These are phyloP conservation scores for Ploceus nigricollis DNA, from an alignment of 2,113 vertebrate species.

Conservation along the genomic window DNA sequence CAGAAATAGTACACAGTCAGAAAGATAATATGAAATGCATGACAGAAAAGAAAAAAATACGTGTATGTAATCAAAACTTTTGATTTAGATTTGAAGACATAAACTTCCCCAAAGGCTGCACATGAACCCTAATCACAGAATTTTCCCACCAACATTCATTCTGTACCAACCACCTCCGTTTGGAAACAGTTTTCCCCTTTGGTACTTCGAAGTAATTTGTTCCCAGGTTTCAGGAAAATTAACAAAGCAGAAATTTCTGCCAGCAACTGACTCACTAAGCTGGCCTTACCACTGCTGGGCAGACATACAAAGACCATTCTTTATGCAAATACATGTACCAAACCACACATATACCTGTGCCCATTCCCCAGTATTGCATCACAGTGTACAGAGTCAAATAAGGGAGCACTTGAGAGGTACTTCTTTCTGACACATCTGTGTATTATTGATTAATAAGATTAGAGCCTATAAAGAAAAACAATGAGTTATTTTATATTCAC, in stretches of 20 bases:
- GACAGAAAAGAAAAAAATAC: not conserved
- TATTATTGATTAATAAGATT: not conserved
- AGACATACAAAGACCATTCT: not conserved
- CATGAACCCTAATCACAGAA: not conserved
- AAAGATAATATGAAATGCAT: not conserved
- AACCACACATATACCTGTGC: not conserved
- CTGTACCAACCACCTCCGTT: not conserved
- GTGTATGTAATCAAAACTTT: not conserved
- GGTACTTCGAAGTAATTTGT: not conserved
- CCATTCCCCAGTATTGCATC: not conserved
- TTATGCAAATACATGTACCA: not conserved
- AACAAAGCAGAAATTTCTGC: not conserved
- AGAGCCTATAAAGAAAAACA: not conserved
- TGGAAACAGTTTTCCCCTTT: not conserved
- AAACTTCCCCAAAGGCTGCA: not conserved
- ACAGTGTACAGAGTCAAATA: not conserved
- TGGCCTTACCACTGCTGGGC: not conserved
- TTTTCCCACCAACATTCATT: not conserved
- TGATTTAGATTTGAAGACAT: not conserved
- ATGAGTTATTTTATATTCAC: not conserved
- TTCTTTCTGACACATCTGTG: not conserved
- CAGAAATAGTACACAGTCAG: not conserved
- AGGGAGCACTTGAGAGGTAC: not conserved
- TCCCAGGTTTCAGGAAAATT: not conserved
- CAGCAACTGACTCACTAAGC: conserved; percentile 7